A percentile compares a stretch with the other conserved stretches of the same genome.
Conservation (phyloP, 1,140 invertebrate species). For the Aporrectodea caliginosa region DNA sequence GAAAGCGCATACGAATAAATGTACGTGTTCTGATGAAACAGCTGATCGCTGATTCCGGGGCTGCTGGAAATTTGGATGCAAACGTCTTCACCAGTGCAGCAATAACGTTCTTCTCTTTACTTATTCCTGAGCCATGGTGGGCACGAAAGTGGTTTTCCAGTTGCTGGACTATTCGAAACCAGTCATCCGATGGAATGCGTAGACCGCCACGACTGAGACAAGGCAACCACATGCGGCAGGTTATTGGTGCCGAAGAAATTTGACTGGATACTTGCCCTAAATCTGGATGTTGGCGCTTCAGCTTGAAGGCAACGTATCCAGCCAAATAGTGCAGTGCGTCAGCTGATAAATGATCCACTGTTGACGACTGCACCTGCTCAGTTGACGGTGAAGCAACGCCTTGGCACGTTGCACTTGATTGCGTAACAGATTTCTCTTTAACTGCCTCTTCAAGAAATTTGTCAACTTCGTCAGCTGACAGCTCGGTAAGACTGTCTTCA, state of each 20-base stretch:
- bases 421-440: too few relatives aligned
- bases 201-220: neutral
- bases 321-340: neutral
- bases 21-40: too few relatives aligned
- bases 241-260: neutral
- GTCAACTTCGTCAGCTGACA: neutral
- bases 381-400: too few relatives aligned
- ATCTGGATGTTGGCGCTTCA: neutral
- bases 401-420: too few relatives aligned
- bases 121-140: too few relatives aligned
- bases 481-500: neutral
- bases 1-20: too few relatives aligned
- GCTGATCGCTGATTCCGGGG: too few relatives aligned
- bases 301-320: neutral
- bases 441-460: neutral
- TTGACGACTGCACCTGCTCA: neutral
- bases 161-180: too few relatives aligned
- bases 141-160: too few relatives aligned
- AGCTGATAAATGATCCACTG: neutral
- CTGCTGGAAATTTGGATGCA: too few relatives aligned
- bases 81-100: too few relatives aligned
- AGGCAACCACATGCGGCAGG: neutral
- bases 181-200: neutral
- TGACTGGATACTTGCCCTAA: neutral
- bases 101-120: too few relatives aligned